Percentiles rank a stretch among this genome's conserved stretches.
These are phyloP conservation scores for Falco concolor DNA, from an alignment of 2,797 vertebrate genomes.

Conservation along the genomic window DNA sequence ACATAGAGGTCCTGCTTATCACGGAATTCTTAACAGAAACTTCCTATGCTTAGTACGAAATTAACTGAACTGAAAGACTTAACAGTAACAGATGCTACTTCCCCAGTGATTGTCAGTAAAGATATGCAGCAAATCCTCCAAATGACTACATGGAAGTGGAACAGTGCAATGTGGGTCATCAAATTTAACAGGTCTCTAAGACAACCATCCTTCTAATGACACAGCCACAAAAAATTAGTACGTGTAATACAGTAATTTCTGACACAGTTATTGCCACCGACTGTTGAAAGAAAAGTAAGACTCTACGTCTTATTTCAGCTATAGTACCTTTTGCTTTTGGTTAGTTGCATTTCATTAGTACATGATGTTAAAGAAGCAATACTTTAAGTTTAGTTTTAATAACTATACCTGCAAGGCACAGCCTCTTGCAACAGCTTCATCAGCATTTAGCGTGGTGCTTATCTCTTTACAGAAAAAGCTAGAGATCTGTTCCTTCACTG, in stretches of 20 bases:
- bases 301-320: neutral
- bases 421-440: constrained; percentile 81
- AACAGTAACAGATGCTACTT: neutral
- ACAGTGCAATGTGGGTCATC: neutral
- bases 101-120: neutral
- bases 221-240: neutral
- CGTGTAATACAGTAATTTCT: neutral
- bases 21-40: neutral
- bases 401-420: constrained; percentile 78
- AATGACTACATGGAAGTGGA: neutral
- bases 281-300: neutral
- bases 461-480: constrained; percentile 80
- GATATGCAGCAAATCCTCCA: neutral
- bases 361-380: neutral
- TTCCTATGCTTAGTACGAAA: neutral
- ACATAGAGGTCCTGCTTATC: neutral
- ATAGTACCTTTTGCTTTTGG: neutral
- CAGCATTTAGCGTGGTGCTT: constrained; percentile 80
- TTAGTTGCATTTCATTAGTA: neutral
- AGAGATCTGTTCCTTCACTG: constrained; percentile 77
- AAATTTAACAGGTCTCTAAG: neutral
- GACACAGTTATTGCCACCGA: neutral
- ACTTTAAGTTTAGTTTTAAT: neutral
- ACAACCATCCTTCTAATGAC: neutral
- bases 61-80: neutral